Percentiles rank a stretch among this genome's conserved stretches.
phyloP scores from a whole-genome alignment of 2,888 invertebrate species.

The Leptothorax acervorum region DNA sequence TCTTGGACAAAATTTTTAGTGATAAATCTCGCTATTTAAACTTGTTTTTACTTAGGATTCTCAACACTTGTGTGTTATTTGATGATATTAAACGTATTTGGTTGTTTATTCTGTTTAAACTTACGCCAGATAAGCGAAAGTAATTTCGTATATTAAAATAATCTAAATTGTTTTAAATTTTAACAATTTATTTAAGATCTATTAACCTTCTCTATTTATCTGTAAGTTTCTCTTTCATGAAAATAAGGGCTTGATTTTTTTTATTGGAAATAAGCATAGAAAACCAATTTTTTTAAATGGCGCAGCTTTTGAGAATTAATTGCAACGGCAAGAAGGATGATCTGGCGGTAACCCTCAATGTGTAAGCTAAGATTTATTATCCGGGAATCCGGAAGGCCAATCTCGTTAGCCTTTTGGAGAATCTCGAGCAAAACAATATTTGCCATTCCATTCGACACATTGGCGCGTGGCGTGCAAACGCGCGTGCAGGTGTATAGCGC shows the following conservation, averaged over 20 bases:
- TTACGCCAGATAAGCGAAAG: neutral
- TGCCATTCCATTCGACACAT: conserved; percentile 47
- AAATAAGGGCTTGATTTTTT: neutral
- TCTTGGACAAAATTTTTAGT: neutral
- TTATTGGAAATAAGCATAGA: neutral
- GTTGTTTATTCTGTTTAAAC: neutral
- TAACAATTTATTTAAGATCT: neutral
- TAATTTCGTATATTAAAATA: neutral
- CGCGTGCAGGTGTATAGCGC: conserved; percentile 48
- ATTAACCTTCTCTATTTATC: neutral
- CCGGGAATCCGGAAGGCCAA: neutral
- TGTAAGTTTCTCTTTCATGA: neutral
- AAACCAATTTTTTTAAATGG: neutral
- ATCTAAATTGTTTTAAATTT: neutral
- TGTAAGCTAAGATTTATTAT: conserved; percentile 27
- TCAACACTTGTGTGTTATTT: neutral
- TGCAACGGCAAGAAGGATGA: neutral
- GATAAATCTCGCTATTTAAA: neutral
- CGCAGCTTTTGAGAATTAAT: neutral
- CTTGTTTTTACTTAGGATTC: neutral
- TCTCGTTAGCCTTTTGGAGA: conserved; percentile 48
- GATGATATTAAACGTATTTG: neutral
- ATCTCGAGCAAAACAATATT: conserved; percentile 47
- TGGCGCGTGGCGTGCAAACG: conserved; percentile 51
- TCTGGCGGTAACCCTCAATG: neutral